These are phyloP conservation scores for Pinna nobilis DNA, from an alignment of 1,140 invertebrate genomes.

Conservation along the genomic window DNA sequence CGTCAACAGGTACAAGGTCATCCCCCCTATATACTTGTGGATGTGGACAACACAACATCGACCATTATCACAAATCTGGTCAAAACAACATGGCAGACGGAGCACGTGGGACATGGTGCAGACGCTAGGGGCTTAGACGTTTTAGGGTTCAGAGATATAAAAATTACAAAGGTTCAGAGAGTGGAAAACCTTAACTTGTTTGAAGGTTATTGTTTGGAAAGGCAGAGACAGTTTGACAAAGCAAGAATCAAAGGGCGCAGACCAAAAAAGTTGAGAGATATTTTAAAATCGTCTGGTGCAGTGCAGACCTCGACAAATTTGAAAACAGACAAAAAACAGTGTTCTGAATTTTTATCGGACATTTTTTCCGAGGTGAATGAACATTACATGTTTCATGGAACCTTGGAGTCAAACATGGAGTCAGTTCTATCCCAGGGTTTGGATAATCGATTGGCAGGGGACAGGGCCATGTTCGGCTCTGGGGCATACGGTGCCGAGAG, in stretches of 20 bases:
- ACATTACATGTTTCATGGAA: slow-evolving; percentile 67
- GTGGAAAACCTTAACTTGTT: slow-evolving; percentile 59
- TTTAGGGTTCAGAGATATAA: slow-evolving; percentile 42
- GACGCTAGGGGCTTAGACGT: slow-evolving; percentile 48
- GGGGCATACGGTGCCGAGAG: slow-evolving; percentile 62
- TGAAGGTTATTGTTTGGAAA: slow-evolving; percentile 49
- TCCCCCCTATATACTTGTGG: slow-evolving; percentile 21
- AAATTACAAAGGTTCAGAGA: slow-evolving; percentile 51
- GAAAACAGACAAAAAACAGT: background rate
- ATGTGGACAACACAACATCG: slow-evolving; percentile 36
- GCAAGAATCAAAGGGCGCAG: slow-evolving; percentile 15
- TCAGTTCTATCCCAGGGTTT: slow-evolving; percentile 51
- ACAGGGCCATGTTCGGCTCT: slow-evolving; percentile 57
- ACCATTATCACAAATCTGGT: slow-evolving; percentile 50
- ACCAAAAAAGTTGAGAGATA: slow-evolving; percentile 27
- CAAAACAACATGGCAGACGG: slow-evolving; percentile 46
- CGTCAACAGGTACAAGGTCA: background rate
- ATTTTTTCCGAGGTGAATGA: slow-evolving; percentile 61
- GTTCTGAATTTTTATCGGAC: slow-evolving; percentile 23
- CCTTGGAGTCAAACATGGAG: slow-evolving; percentile 38
- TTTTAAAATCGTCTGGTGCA: slow-evolving; percentile 34
- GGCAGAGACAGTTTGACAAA: slow-evolving; percentile 50
- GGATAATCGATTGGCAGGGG: slow-evolving; percentile 49
- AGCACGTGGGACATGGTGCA: slow-evolving; percentile 47
- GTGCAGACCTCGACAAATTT: slow-evolving; percentile 39